Percentiles rank a stretch among this genome's conserved stretches.
phyloP scores from a whole-genome alignment of 2,888 invertebrate genomes.

The Synergus japonicus region DNA sequence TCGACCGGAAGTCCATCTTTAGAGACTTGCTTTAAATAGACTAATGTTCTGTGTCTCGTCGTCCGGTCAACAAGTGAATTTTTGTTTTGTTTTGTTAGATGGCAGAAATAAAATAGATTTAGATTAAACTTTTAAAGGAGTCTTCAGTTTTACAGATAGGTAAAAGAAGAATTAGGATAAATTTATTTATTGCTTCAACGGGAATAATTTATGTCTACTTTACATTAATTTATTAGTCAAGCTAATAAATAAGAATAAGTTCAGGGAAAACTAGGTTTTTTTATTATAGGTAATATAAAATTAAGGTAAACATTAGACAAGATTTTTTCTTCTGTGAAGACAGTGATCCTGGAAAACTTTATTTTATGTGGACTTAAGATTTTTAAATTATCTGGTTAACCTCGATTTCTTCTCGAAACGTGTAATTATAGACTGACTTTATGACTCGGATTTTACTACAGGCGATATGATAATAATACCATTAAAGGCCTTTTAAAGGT shows the following conservation, averaged over 20 bases:
- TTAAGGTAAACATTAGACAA: background rate
- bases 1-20: constrained; percentile 63
- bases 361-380: background rate
- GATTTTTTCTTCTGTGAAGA: background rate
- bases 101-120: background rate
- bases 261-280: background rate
- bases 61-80: constrained; percentile 40
- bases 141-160: too few species aligned
- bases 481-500: background rate
- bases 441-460: background rate
- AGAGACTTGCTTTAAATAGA: constrained; percentile 60
- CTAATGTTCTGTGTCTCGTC: constrained; percentile 50
- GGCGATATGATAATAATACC: background rate
- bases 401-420: constrained; percentile 5
- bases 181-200: too few species aligned
- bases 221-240: background rate
- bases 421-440: background rate
- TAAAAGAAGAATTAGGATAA: too few species aligned
- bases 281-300: background rate
- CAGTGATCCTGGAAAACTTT: background rate
- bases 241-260: background rate
- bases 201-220: background rate
- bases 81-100: background rate
- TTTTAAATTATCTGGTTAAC: background rate
- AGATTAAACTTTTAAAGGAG: background rate